Evolutionary conservation across 2,888 invertebrate genomes (phyloP), one percentile per base, ranked within the genome.

Genomic region (Cordilura impudica): DNA sequence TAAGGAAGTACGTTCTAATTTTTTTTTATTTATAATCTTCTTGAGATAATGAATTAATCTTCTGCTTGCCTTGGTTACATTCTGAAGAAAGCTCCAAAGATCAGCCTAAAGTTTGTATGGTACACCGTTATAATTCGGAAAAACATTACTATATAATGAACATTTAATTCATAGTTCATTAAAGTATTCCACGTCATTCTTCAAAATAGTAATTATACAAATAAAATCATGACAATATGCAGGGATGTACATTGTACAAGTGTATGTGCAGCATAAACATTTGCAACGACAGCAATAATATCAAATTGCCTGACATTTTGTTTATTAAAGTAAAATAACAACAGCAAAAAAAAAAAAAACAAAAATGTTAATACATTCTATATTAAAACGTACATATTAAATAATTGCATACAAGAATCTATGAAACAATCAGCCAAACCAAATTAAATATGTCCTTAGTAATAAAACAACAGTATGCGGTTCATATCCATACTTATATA

Each of bases 341-440:
- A 47, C n/a, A 63, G 31, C 10, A 53, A 31, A n/a, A n/a, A 8
- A 39, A 67, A 53, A 0, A 51, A 23, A 39, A 70, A 18, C 39
- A 72, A 16, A 67, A 75, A 81, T 78, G 78, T 81, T 78, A 78
- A 81, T 81, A 81, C 78, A 78, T 76, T 71, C 77, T 78, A 81
- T 78, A 81, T 81, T 81, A 81, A 81, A 81, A 75, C 72, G 75
- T 70, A 74, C 81, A 81, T 81, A 76, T 78, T 78, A 78, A 76
- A 80, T 77, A 73, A 80, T 73, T 72, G 72, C 18, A 67, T 43
- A 54, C 66, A 66, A 75, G 66, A 75, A 67, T 70, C 75, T 67
- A 67, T 75, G 71, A 70, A 79, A 74, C 66, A 75, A 67, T 75
- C 47, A 75, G 53, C 21, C 56, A 72, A 23, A 71, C 47, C 47